Evolutionary conservation across 2,888 invertebrate species (phyloP), one percentile per base, ranked within the genome.

Genomic region (Noctua janthina): DNA sequence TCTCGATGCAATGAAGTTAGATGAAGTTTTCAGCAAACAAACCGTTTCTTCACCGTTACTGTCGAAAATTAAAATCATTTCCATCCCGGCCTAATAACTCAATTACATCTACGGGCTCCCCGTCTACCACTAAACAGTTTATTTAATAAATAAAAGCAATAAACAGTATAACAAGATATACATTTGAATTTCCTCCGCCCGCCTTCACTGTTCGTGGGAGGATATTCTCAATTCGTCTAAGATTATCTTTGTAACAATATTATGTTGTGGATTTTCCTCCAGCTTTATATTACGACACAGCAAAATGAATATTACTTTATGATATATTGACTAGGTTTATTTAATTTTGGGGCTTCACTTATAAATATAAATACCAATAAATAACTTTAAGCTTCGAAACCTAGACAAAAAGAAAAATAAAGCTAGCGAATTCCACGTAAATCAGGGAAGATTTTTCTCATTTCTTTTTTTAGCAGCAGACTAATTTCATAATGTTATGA

Each of bases 141-240:
- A 46, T 74, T 39, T 15, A 43, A 79, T 72, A 39, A 75, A 68
- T 46, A 43, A 74, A 64, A 49, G 39, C 29, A 54, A 67, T 54
- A 77, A 72, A 51, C 68, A 39, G 13, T 39, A 20, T 13, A 69
- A 64, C 39, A 68, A 74, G 54, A 39, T 23, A 62, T 13, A 59
- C 35, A 35, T 84, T 76, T 70, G 66, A 74, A 76, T 86, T 78
- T 76, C 70, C 67, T 20, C 51, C 13, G 11, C 46, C n/a, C 15
- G 64, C 23, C 56, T 29, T 46, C 56, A 39, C 23, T 13, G 46
- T 46, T 29, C 62, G 75, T 46, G 56, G 49, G 75, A 49, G 66
- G 70, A 78, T 78, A 74, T 78, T 78, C 64, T 76, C 35, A 74
- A 78, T 76, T 78, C 70, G 39, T 74, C 51, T 56, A 46, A 86